Conservation (phyloP, 1,140 invertebrate species). For the Drosophila bocki region DNA sequence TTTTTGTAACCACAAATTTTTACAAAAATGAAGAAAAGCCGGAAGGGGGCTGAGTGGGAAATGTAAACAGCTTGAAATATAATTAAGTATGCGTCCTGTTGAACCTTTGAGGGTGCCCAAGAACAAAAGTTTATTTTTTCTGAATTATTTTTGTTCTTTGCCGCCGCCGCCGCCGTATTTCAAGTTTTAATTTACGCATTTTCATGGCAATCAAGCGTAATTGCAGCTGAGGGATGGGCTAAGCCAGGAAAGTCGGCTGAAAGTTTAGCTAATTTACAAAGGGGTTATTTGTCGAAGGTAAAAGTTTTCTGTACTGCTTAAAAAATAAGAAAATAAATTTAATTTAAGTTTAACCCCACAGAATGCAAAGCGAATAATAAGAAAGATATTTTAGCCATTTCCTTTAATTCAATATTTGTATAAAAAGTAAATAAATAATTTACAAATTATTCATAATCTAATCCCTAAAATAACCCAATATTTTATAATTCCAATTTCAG, state of each 20-base stretch:
- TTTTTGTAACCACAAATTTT: conserved; percentile 67
- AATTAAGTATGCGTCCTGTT: conserved; percentile 79
- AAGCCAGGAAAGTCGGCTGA: conserved; percentile 1
- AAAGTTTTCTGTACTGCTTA: not conserved
- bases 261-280: conserved; percentile 20
- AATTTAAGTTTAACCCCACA: not conserved
- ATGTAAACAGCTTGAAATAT: conserved; percentile 71
- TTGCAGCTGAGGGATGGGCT: conserved; percentile 34
- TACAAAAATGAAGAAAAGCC: conserved; percentile 25
- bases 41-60: conserved; percentile 3
- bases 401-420: not conserved
- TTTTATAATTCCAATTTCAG: conserved; percentile 2
- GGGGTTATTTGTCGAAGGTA: not conserved
- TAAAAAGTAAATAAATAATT: not conserved
- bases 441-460: not conserved
- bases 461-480: not conserved
- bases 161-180: conserved; percentile 30
- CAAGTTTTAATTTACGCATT: conserved; percentile 76
- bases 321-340: not conserved
- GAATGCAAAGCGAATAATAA: too few species aligned
- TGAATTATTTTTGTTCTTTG: conserved; percentile 5
- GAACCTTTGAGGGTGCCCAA: conserved; percentile 44
- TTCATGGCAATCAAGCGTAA: conserved; percentile 70
- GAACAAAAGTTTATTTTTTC: conserved; percentile 40
- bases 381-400: not conserved